These are phyloP conservation scores for Boulengerochromis microlepis DNA, from an alignment of 2,113 vertebrate species.

Conservation along the genomic window DNA sequence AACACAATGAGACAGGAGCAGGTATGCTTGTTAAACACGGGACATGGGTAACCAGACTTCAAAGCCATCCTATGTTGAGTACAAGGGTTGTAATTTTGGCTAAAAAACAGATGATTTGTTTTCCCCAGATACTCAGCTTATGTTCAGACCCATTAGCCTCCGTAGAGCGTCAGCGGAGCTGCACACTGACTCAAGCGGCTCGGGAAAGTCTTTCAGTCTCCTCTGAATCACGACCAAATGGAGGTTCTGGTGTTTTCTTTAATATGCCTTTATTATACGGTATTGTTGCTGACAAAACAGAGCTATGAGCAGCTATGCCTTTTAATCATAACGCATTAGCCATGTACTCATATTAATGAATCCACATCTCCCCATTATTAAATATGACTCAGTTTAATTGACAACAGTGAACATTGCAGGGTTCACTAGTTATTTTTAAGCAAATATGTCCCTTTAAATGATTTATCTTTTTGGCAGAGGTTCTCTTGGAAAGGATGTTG, in stretches of 20 bases:
- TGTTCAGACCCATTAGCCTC: conserved; percentile 23
- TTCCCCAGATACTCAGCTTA: conserved; percentile 22
- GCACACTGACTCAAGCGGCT: not conserved
- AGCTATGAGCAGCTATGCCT: not conserved
- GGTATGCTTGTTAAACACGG: conserved; percentile 32
- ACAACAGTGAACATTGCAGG: not conserved
- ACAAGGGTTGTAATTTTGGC: not conserved
- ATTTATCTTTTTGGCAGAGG: conserved; percentile 22
- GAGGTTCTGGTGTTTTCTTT: not conserved
- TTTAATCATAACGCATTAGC: not conserved
- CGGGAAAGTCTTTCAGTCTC: not conserved
- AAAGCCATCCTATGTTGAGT: not conserved
- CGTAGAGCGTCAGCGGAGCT: not conserved
- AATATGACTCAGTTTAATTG: not conserved
- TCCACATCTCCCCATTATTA: not conserved
- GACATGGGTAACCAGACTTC: not conserved
- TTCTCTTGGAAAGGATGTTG: not conserved
- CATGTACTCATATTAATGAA: not conserved
- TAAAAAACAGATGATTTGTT: not conserved
- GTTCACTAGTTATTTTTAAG: not conserved
- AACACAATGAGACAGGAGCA: conserved; percentile 48
- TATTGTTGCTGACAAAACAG: not conserved
- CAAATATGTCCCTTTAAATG: not conserved
- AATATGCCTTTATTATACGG: not conserved
- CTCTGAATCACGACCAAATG: not conserved